Evolutionary conservation across 2,888 invertebrate genomes (phyloP).

Genomic region (Lampropteryx suffumata): DNA sequence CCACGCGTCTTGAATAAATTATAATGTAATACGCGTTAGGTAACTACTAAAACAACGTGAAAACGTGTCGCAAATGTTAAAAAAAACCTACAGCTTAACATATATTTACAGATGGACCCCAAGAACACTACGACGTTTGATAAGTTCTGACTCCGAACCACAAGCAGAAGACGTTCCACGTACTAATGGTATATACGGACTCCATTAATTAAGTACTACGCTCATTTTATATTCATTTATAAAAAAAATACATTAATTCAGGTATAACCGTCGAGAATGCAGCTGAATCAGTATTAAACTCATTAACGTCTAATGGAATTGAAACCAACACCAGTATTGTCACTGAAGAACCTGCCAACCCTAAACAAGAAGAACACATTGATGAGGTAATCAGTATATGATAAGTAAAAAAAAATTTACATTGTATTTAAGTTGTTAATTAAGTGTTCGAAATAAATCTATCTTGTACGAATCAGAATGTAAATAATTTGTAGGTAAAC

Average conservation of each 20-base stretch:
- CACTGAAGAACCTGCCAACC: slow-evolving; percentile 37
- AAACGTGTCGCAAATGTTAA: too few relatives aligned
- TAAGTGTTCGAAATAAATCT: too few relatives aligned
- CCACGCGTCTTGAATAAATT: too few relatives aligned
- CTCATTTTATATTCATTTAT: too few relatives aligned
- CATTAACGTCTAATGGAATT: slow-evolving; percentile 63
- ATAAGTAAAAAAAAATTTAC: too few relatives aligned
- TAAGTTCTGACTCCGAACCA: slow-evolving; percentile 64
- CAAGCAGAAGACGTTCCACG: slow-evolving; percentile 46
- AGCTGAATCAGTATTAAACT: slow-evolving; percentile 44
- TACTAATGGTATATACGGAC: slow-evolving; percentile 52
- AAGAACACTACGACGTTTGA: slow-evolving; percentile 59
- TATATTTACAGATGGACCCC: slow-evolving; percentile 68
- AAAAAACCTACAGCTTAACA: too few relatives aligned
- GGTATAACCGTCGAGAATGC: slow-evolving; percentile 20
- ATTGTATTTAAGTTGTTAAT: too few relatives aligned
- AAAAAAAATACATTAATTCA: background rate
- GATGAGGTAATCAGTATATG: slow-evolving; percentile 52
- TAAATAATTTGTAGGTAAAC: too few relatives aligned
- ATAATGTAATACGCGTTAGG: too few relatives aligned
- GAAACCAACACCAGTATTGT: slow-evolving; percentile 48
- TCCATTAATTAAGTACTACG: too few relatives aligned
- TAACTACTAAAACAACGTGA: too few relatives aligned
- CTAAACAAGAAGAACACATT: slow-evolving; percentile 44
- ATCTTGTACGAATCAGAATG: too few relatives aligned